Percentiles rank a stretch among this genome's conserved stretches.
phyloP scores from a whole-genome alignment of 2,888 invertebrate species.

The Patella caerulea region DNA sequence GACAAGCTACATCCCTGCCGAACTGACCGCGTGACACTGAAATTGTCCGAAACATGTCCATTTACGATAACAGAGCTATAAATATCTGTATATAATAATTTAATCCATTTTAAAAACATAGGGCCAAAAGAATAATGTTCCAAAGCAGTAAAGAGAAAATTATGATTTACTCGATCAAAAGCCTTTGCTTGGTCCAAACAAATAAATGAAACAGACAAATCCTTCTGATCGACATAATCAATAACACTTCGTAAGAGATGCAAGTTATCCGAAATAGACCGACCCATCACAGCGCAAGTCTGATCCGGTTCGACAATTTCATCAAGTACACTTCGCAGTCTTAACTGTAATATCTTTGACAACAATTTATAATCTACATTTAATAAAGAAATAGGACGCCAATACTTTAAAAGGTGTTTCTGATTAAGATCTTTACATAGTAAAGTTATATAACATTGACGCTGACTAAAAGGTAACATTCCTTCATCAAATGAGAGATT shows the following conservation, averaged over 20 bases:
- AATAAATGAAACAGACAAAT: constrained; percentile 36
- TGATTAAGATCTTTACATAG: constrained; percentile 42
- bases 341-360: constrained; percentile 40
- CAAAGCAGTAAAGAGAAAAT: constrained; percentile 39
- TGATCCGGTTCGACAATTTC: constrained; percentile 38
- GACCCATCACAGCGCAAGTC: constrained; percentile 42
- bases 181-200: constrained; percentile 48
- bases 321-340: constrained; percentile 33
- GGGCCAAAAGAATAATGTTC: constrained; percentile 40
- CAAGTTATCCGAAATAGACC: constrained; percentile 44
- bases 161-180: constrained; percentile 43
- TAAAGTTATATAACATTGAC: constrained; percentile 31
- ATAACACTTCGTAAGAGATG: constrained; percentile 39
- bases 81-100: constrained; percentile 39
- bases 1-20: background rate
- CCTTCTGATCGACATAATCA: constrained; percentile 42
- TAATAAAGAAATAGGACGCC: constrained; percentile 44
- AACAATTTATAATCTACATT: constrained; percentile 45
- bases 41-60: constrained; percentile 30
- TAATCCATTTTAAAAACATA: constrained; percentile 40
- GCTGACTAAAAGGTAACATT: constrained; percentile 26
- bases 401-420: constrained; percentile 35
- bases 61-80: constrained; percentile 40
- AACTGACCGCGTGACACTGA: background rate
- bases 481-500: constrained; percentile 28